These are phyloP conservation scores for Parnassius glacialis DNA, from an alignment of 2,888 invertebrate species.

Conservation along the genomic window DNA sequence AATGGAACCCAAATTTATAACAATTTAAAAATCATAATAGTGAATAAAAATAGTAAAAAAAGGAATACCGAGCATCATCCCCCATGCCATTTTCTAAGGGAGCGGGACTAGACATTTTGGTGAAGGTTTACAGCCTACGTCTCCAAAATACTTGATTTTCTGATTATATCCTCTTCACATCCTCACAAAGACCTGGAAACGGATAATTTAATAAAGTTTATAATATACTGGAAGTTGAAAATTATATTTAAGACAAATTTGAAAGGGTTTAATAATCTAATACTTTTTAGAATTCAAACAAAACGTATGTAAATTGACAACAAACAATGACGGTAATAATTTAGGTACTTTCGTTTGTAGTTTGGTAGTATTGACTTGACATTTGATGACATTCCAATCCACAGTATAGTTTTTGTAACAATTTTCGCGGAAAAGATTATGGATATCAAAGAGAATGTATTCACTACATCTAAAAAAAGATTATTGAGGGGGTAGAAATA, in stretches of 20 bases:
- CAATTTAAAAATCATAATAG: no score
- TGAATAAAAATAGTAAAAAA: no score
- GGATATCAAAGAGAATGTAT: no score
- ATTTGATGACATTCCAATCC: slow-evolving; percentile 4
- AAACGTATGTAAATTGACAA: slow-evolving; percentile 24
- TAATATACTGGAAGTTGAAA: neutral
- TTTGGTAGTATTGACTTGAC: neutral
- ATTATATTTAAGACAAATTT: no score
- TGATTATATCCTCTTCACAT: slow-evolving; percentile 43
- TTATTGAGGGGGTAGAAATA: no score
- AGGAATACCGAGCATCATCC: slow-evolving; percentile 61
- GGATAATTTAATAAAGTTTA: slow-evolving; percentile 6
- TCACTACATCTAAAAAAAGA: no score
- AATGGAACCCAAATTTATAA: no score
- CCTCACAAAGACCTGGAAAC: slow-evolving; percentile 51
- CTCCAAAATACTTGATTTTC: slow-evolving; percentile 26
- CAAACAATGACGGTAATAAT: slow-evolving; percentile 10
- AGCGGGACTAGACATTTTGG: slow-evolving; percentile 52
- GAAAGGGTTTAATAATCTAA: neutral
- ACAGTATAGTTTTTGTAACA: no score
- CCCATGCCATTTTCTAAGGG: slow-evolving; percentile 62
- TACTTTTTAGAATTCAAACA: slow-evolving; percentile 24
- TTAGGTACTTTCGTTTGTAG: no score
- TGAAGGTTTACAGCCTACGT: slow-evolving; percentile 25
- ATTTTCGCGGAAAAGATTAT: no score